These are phyloP conservation scores for Ptychobarbus kaznakovi DNA, from an alignment of 2,797 vertebrate genomes.

Conservation along the genomic window DNA sequence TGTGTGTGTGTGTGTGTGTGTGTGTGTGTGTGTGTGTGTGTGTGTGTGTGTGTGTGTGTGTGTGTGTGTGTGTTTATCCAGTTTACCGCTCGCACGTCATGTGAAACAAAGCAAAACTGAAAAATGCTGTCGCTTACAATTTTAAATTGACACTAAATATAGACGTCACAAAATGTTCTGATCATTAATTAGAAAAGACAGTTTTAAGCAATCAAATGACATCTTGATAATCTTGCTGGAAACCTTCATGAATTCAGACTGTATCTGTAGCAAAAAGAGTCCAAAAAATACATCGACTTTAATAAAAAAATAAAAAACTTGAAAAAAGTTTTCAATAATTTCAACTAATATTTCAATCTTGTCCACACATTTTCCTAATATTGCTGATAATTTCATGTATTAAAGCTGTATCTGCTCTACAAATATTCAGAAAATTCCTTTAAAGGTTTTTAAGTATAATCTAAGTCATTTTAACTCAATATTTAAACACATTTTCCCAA, in stretches of 20 bases:
- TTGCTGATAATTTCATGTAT: no score
- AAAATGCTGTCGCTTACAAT: not conserved
- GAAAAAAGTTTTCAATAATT: no score
- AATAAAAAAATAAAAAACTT: not conserved
- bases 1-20: slow-evolving; percentile 29
- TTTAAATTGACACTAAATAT: slow-evolving; percentile 5
- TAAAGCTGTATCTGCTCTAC: no score
- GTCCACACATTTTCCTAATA: no score
- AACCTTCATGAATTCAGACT: not conserved
- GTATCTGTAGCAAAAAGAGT: not conserved
- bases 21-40: slow-evolving; percentile 2
- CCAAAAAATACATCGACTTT: not conserved
- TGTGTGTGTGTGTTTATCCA: slow-evolving; percentile 25
- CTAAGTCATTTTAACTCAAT: not conserved
- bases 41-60: not conserved
- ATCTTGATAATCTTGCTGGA: not conserved
- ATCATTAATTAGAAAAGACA: not conserved
- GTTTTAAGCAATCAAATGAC: not conserved
- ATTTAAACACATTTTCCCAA: not conserved
- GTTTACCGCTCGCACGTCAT: not conserved
- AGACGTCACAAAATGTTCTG: not conserved
- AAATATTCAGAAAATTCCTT: no score
- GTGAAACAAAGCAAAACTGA: not conserved
- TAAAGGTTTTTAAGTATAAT: not conserved
- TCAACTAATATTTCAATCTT: no score